Evolutionary conservation across 2,888 invertebrate species (phyloP), one percentile per base, ranked within the genome.

Genomic region (Dynastes grantii): DNA sequence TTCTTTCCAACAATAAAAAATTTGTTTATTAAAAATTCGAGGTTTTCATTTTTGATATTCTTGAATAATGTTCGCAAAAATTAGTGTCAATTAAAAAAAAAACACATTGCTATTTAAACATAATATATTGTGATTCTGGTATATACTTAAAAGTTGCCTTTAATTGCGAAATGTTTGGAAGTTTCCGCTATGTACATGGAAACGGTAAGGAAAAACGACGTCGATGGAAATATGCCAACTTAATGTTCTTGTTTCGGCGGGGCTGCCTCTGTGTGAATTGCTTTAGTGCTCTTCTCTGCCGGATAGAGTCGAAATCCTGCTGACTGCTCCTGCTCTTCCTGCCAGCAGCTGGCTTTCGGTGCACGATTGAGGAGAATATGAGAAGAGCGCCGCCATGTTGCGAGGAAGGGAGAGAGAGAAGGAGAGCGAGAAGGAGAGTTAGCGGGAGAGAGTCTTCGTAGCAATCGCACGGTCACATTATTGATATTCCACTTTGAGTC

Each of bases 401-500:
- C 29, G 65, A 70, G 73, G 58, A 58, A 73, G 11, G 58, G 73
- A 37, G 58, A 40, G 58, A 40, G 64, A 64, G 64, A 29, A 29
- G 29, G 40, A 64, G 64, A 58, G 32, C 63, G 63, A 45, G 67
- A 73, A 32, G 22, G 58, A 58, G 73, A 73, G 73, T 58, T 40
- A 22, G 73, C 40, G 85, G 83, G 84, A 67, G 73, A 65, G 73
- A 77, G 80, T 82, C 86, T 86, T 85, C 85, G 86, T 87, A 87
- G 73, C 73, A 87, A 77, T 87, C 87, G 87, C 88, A 87, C 87
- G 88, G 87, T 88, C 88, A 87, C 87, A 88, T 88, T 88, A 88
- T 88, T 88, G 88, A 88, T 88, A 88, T 88, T 88, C 88, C 85
- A 87, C 87, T 88, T 87, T 84, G 87, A 87, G 87, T 87, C 87